These are phyloP conservation scores for Danaus melanippus DNA, from an alignment of 1,140 invertebrate genomes.

Conservation along the genomic window DNA sequence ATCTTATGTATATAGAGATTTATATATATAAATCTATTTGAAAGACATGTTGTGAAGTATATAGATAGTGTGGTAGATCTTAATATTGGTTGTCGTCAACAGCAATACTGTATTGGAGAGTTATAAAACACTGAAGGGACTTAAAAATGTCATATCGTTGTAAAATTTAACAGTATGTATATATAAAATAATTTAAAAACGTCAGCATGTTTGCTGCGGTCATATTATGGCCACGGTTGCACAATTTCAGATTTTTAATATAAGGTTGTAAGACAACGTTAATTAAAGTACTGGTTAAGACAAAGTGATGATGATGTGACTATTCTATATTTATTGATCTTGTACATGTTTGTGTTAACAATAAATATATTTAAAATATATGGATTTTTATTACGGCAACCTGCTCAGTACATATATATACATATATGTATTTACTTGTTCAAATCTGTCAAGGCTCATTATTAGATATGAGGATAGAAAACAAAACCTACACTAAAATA, in stretches of 20 bases:
- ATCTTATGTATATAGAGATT: no score
- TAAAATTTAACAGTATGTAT: conserved; percentile 1
- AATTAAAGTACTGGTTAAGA: conserved; percentile 24
- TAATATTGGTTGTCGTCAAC: no score
- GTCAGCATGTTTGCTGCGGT: neutral
- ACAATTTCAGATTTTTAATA: conserved; percentile 13
- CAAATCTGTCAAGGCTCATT: no score
- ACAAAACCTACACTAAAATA: no score
- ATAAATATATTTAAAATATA: conserved; percentile 54
- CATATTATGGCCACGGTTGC: conserved; percentile 5
- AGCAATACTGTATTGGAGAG: conserved; percentile 1
- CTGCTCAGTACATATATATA: no score
- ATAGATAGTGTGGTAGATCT: no score
- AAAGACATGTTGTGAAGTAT: no score
- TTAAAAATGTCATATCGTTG: conserved; percentile 5
- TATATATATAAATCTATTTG: no score
- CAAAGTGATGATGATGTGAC: conserved; percentile 56
- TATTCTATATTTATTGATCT: conserved; percentile 68
- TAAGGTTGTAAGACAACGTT: conserved; percentile 21
- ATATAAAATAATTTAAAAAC: neutral
- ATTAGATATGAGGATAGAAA: no score
- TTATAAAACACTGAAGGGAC: neutral
- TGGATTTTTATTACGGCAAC: conserved; percentile 16
- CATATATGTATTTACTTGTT: no score
- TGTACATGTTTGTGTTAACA: conserved; percentile 69